These are phyloP conservation scores for Masnerella sp. DNA, from an alignment of 2,888 invertebrate species.

Conservation along the genomic window DNA sequence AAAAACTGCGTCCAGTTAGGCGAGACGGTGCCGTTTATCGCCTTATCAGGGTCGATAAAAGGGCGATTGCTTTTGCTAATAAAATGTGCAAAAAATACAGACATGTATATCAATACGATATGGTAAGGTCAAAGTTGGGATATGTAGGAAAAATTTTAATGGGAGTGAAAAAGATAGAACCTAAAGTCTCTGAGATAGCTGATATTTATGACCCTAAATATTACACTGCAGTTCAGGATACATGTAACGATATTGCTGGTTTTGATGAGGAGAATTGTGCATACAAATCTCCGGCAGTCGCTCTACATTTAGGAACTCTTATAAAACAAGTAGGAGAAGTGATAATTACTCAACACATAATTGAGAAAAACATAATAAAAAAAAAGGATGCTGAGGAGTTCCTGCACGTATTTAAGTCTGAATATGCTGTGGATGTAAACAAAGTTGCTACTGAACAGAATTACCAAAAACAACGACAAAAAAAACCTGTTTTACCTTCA, in stretches of 20 bases:
- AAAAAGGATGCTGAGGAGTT: neutral
- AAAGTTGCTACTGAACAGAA: constrained; percentile 7
- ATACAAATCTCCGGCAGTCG: constrained; percentile 26
- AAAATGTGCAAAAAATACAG: constrained; percentile 13
- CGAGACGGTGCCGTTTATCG: constrained; percentile 13
- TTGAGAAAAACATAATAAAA: neutral
- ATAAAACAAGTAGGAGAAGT: constrained; percentile 8
- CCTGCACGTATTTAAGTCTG: neutral
- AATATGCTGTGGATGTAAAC: constrained; percentile 17
- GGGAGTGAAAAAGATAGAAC: neutral
- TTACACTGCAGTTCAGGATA: neutral
- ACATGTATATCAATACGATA: constrained; percentile 3
- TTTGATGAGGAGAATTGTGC: constrained; percentile 1
- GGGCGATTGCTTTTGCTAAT: constrained; percentile 10
- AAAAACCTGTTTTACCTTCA: constrained; percentile 11
- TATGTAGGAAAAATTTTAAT: constrained; percentile 12
- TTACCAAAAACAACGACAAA: neutral
- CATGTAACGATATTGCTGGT: constrained; percentile 21
- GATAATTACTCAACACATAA: constrained; percentile 2
- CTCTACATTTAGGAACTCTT: constrained; percentile 23
- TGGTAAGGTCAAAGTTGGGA: constrained; percentile 5
- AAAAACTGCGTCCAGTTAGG: constrained; percentile 50
- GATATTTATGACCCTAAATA: constrained; percentile 6
- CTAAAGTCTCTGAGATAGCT: neutral
- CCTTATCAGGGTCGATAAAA: neutral